Evolutionary conservation across 2,888 invertebrate genomes (phyloP).

Genomic region (Magallana nippona): DNA sequence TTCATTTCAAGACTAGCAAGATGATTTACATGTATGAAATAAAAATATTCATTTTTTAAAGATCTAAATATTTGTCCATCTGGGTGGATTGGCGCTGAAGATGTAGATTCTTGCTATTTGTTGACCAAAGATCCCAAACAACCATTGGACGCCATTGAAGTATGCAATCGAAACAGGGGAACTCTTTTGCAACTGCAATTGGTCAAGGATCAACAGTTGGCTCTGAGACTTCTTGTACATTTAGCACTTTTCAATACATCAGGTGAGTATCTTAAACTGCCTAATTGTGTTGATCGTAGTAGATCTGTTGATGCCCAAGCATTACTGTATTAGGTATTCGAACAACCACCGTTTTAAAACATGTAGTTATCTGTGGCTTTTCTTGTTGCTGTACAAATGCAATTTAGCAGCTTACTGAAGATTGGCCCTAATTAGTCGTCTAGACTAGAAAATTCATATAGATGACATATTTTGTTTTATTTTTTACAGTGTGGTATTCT

Average conservation of each 20-base stretch:
- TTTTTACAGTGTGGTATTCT: neutral
- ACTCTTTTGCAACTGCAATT: neutral
- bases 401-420: no score
- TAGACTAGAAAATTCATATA: no score
- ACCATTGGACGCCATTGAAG: neutral
- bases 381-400: no score
- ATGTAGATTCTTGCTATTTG: neutral
- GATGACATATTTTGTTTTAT: neutral
- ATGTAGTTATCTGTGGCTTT: neutral
- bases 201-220: neutral
- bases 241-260: neutral
- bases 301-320: neutral
- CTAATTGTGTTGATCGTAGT: neutral
- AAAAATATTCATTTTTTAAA: neutral
- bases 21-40: no score
- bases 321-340: neutral
- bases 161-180: neutral
- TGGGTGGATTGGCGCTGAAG: neutral
- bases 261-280: neutral
- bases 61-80: neutral
- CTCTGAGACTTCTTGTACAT: neutral
- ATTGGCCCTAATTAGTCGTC: no score
- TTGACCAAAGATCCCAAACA: neutral
- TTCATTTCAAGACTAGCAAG: no score
- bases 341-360: neutral